phyloP scores from a whole-genome alignment of 1,140 invertebrate species.

The Heliconius melpomene region DNA sequence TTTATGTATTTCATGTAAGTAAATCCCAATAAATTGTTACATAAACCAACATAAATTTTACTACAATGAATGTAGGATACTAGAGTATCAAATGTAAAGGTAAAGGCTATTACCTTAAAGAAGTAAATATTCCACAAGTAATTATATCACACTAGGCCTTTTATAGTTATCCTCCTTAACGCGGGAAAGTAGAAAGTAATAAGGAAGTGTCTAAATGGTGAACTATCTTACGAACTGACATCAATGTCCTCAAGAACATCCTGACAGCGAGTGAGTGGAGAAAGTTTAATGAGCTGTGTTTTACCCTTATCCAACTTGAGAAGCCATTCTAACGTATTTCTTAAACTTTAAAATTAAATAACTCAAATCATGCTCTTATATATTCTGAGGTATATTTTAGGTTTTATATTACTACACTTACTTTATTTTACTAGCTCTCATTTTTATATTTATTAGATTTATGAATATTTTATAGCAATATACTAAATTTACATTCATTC shows the following conservation, averaged over 20 bases:
- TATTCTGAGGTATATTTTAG: neutral
- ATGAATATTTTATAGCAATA: neutral
- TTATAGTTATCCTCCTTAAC: neutral
- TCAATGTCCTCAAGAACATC: slow-evolving; percentile 15
- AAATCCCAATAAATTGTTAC: neutral
- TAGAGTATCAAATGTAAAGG: no score
- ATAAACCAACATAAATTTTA: neutral
- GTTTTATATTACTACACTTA: no score
- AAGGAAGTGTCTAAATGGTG: slow-evolving; percentile 2
- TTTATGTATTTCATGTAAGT: neutral
- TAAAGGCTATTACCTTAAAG: neutral
- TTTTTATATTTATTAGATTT: neutral
- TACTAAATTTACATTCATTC: neutral
- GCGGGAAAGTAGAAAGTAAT: neutral
- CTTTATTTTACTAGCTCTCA: neutral
- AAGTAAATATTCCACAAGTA: neutral
- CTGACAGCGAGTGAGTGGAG: slow-evolving; percentile 43
- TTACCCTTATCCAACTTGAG: slow-evolving; percentile 43
- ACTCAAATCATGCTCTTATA: neutral
- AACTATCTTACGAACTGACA: slow-evolving; percentile 14
- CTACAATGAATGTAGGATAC: neutral
- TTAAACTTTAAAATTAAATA: slow-evolving; percentile 13
- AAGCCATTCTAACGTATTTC: neutral
- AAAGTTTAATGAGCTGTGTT: slow-evolving; percentile 65
- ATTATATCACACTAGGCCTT: neutral